Percentiles rank a stretch among this genome's conserved stretches.
These are phyloP conservation scores for Onychomys torridus DNA, from an alignment of 2,797 vertebrate genomes.

Conservation along the genomic window DNA sequence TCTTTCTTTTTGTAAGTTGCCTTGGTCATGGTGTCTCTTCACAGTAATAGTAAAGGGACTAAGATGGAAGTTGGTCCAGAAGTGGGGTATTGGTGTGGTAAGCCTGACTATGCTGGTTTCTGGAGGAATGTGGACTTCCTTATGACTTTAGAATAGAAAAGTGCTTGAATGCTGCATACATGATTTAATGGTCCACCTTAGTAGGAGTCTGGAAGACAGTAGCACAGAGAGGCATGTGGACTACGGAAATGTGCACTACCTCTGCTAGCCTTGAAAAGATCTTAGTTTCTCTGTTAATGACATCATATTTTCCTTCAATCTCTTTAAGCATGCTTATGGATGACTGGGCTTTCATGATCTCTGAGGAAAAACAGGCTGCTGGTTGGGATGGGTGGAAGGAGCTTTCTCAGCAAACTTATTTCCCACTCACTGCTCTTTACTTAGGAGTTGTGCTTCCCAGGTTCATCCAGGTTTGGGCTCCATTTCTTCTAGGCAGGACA, in stretches of 20 bases:
- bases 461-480: background rate
- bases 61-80: background rate
- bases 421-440: background rate
- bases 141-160: background rate
- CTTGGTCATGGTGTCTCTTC: background rate
- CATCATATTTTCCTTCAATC: background rate
- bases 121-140: background rate
- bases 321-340: background rate
- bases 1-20: background rate
- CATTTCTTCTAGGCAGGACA: background rate
- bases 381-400: background rate
- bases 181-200: background rate
- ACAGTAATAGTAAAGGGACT: background rate
- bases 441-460: background rate
- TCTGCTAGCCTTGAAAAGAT: background rate
- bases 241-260: background rate
- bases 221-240: background rate
- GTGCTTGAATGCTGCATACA: background rate
- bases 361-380: background rate
- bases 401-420: background rate
- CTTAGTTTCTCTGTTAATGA: background rate
- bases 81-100: background rate
- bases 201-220: background rate
- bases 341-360: background rate
- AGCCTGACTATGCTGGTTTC: background rate